A percentile compares a stretch with the other conserved stretches of the same genome.
phyloP scores from a whole-genome alignment of 2,888 invertebrate genomes.

The Octodonta nipae region DNA sequence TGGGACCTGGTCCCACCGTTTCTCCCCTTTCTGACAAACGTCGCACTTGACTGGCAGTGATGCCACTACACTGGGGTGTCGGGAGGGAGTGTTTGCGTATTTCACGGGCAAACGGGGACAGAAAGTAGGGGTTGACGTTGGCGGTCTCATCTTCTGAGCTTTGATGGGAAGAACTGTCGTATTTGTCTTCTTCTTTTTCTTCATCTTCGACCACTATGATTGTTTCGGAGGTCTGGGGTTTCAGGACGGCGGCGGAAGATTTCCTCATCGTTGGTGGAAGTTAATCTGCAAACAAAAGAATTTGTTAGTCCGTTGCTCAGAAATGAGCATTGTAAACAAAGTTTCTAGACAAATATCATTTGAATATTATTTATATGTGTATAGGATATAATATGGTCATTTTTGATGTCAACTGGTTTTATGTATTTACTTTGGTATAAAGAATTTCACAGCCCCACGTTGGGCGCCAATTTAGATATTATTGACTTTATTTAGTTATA shows the following conservation, averaged over 20 bases:
- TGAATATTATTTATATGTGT: no score
- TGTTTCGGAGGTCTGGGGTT: slow-evolving; percentile 43
- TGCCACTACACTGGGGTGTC: slow-evolving; percentile 72
- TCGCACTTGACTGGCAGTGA: slow-evolving; percentile 75
- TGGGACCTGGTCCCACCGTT: slow-evolving; percentile 55
- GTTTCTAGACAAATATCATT: no score
- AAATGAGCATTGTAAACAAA: no score
- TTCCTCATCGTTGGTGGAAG: slow-evolving; percentile 48
- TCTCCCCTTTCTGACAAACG: slow-evolving; percentile 69
- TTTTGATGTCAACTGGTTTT: no score
- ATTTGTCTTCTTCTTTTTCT: slow-evolving; percentile 34
- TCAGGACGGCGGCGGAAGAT: slow-evolving; percentile 51
- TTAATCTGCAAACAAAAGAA: no score
- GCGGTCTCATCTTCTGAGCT: slow-evolving; percentile 66
- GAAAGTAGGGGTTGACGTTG: slow-evolving; percentile 56
- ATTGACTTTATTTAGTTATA: no score
- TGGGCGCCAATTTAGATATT: no score
- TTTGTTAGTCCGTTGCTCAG: no score
- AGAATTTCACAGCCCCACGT: no score
- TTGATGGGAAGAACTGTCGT: slow-evolving; percentile 40
- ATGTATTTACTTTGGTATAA: no score
- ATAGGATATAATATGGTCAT: no score
- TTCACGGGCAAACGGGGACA: slow-evolving; percentile 63
- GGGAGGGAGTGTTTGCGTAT: slow-evolving; percentile 72
- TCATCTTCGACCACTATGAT: slow-evolving; percentile 77